These are phyloP conservation scores for Probaryconus sp. DNA, from an alignment of 1,140 invertebrate genomes.

Conservation along the genomic window DNA sequence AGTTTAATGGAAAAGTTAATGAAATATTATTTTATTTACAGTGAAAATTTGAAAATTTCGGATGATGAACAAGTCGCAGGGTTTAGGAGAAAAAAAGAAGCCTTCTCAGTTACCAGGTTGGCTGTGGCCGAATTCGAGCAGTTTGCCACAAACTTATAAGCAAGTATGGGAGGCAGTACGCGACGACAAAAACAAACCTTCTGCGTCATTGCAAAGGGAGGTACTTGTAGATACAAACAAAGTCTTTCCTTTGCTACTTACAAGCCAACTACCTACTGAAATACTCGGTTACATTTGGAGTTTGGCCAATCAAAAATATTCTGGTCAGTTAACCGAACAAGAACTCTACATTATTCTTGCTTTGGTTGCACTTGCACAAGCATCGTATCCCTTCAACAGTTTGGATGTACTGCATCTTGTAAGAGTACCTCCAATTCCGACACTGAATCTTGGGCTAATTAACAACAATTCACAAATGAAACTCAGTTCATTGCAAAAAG, in stretches of 20 bases:
- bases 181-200: constrained; percentile 67
- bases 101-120: constrained; percentile 74
- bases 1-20: too few species aligned
- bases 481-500: constrained; percentile 4
- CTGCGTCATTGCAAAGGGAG: constrained; percentile 63
- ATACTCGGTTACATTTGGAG: constrained; percentile 83
- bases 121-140: constrained; percentile 76
- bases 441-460: constrained; percentile 72
- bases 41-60: too few species aligned
- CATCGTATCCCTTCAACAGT: constrained; percentile 78
- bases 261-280: constrained; percentile 81
- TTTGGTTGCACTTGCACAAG: constrained; percentile 82
- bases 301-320: constrained; percentile 80
- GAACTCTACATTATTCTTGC: constrained; percentile 82
- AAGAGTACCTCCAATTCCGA: constrained; percentile 79
- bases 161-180: constrained; percentile 77
- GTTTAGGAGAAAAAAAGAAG: constrained; percentile 64
- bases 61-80: constrained; percentile 65
- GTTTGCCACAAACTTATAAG: constrained; percentile 77
- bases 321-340: constrained; percentile 81
- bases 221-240: constrained; percentile 80
- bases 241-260: constrained; percentile 81
- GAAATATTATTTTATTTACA: too few species aligned
- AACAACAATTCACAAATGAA: constrained; percentile 55
- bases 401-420: constrained; percentile 78